Base-by-base conservation (phyloP, 2,797 vertebrate genomes). In the Psittacula derbiana region DNA sequence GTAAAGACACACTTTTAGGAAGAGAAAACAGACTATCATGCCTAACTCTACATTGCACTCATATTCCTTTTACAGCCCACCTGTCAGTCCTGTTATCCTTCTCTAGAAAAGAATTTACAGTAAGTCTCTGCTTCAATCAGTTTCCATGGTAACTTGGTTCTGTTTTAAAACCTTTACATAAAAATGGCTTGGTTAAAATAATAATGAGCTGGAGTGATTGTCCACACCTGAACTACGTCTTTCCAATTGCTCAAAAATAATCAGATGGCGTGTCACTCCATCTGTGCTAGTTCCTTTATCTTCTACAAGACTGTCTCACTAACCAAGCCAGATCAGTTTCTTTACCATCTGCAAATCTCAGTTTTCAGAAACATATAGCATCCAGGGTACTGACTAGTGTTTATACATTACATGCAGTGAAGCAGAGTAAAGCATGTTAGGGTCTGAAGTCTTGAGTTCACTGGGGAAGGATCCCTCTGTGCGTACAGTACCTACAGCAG, bases 61-160 rank as follows among this genome's bases (percentile, higher is more conserved):
- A 23, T 85, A 93, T 88, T 90, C 91, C 71, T 88, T 93, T 93
- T 94, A 84, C 76, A 93, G 70, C 73, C 88, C 76, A 90, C 92
- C 91, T 92, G 90, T 92, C 89, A 96, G 88, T 84, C 66, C 67
- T 80, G 60, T 90, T 96, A 90, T 55, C 47, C 33, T 90, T 82
- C 64, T 87, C 80, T 88, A 86, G 86, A 73, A 90, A 96, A 84
- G 67, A 95, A 96, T 94, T 95, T 91, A 88, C 64, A 81, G 33
- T 88, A 92, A 95, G 52, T 88, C 73, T 88, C 74, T 92, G 76
- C 86, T 95, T 92, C 94, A 94, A 90, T 90, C 74, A 82, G 96
- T 97, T 95, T 85, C 96, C 86, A 96, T 96, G 83, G 96, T 92
- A 86, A 97, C 94, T 67, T 58, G 52, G 33, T 88, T 84, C 90